Evolutionary conservation across 1,140 invertebrate species (phyloP).

Genomic region (Mesaphorura yosii): DNA sequence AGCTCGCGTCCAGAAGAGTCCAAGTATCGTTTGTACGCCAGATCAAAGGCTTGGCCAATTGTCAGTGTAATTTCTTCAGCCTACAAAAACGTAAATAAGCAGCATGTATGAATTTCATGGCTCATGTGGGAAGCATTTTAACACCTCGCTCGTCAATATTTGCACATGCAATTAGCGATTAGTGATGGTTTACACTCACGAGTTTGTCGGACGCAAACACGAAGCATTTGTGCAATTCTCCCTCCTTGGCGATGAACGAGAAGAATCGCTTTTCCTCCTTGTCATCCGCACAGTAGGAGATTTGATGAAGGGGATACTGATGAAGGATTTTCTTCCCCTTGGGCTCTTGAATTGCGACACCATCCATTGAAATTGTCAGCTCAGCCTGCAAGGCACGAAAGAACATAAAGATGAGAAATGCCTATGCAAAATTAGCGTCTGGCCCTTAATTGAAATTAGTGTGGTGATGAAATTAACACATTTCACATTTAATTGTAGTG

Average conservation of each 20-base stretch:
- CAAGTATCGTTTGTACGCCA: constrained; percentile 75
- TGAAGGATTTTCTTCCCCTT: constrained; percentile 61
- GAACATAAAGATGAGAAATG: constrained; percentile 1
- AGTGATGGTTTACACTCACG: constrained; percentile 37
- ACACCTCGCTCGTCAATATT: not conserved
- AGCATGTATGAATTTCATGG: constrained; percentile 2
- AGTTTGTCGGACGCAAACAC: constrained; percentile 93
- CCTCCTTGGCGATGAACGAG: constrained; percentile 89
- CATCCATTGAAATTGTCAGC: constrained; percentile 54
- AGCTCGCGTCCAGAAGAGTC: constrained; percentile 64
- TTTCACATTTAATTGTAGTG: too few relatives aligned
- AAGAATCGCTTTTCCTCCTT: constrained; percentile 96
- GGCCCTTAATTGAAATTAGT: not conserved
- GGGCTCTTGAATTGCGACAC: constrained; percentile 80
- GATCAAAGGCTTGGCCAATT: constrained; percentile 92
- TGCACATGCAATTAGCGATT: not conserved
- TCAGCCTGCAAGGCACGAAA: constrained; percentile 34
- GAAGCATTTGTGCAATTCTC: constrained; percentile 83
- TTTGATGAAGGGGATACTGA: constrained; percentile 92
- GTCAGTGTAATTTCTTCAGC: constrained; percentile 93
- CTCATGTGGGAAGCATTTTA: not conserved
- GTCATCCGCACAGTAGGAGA: constrained; percentile 96
- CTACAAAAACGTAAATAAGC: constrained; percentile 35
- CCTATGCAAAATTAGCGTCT: not conserved
- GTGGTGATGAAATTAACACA: too few relatives aligned